Percentiles rank a stretch among this genome's conserved stretches.
Evolutionary conservation across 2,113 vertebrate genomes (phyloP).

Genomic region (Dipodomys ordii): DNA sequence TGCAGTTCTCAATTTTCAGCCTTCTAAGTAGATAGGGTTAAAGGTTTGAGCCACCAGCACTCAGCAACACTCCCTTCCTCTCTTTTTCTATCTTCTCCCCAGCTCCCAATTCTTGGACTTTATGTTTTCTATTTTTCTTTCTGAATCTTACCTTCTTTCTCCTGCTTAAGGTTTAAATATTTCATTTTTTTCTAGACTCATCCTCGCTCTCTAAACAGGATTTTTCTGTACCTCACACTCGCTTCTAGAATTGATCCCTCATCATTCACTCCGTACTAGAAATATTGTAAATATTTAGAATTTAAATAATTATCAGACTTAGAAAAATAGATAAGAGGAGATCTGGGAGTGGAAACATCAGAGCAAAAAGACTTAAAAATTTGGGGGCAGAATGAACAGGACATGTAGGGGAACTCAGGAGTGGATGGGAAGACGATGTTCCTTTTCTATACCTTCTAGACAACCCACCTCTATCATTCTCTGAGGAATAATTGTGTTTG

Average conservation of each 20-base stretch:
- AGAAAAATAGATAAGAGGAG: constrained; percentile 36
- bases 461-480: neutral
- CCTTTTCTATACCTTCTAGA: neutral
- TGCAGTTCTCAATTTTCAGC: no score
- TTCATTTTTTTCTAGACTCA: neutral
- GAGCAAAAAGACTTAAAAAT: neutral
- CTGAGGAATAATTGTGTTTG: neutral
- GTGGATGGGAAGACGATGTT: neutral
- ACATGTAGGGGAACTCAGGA: neutral
- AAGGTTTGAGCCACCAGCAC: no score
- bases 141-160: neutral
- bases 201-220: constrained; percentile 20
- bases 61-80: neutral
- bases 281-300: constrained; percentile 51
- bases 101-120: constrained; percentile 8
- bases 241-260: constrained; percentile 29
- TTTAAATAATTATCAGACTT: constrained; percentile 30
- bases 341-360: constrained; percentile 27
- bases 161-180: constrained; percentile 38
- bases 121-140: constrained; percentile 8
- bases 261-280: constrained; percentile 5
- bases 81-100: neutral
- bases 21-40: no score
- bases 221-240: neutral
- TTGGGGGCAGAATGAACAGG: neutral